Conservation (phyloP, 2,888 invertebrate species). For the Ommatoiulus sabulosus region DNA sequence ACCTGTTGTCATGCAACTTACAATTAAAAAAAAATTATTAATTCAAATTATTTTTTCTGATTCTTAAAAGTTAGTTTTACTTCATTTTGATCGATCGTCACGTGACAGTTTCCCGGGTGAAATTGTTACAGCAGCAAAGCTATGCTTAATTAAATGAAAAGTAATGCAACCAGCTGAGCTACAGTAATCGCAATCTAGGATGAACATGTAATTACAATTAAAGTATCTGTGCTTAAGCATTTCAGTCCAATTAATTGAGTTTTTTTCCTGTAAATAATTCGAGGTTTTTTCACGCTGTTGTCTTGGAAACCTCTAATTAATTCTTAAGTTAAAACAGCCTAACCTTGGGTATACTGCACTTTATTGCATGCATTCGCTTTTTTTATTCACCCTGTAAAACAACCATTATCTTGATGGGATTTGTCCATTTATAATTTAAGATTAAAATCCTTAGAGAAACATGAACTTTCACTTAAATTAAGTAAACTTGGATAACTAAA, state of each 20-base stretch:
- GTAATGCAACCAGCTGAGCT: not conserved
- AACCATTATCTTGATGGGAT: not conserved
- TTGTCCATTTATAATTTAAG: too few relatives aligned
- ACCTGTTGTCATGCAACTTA: too few relatives aligned
- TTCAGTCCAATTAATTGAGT: slow-evolving; percentile 35
- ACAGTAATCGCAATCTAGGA: slow-evolving; percentile 6
- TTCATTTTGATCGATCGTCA: not conserved
- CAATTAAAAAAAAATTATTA: too few relatives aligned
- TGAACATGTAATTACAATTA: slow-evolving; percentile 36
- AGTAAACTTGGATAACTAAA: too few relatives aligned
- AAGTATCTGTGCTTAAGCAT: slow-evolving; percentile 36
- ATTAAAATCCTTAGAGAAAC: too few relatives aligned
- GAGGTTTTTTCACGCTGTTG: not conserved
- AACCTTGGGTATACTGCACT: not conserved
- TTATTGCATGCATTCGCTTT: not conserved
- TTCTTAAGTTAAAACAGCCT: not conserved
- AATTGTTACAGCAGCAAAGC: not conserved
- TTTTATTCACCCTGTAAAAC: not conserved
- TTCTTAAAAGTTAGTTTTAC: too few relatives aligned
- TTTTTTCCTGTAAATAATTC: not conserved
- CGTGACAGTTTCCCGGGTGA: not conserved
- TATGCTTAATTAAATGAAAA: not conserved
- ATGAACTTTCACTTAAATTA: too few relatives aligned
- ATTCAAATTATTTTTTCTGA: too few relatives aligned
- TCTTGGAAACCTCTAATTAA: not conserved